A percentile compares a stretch with the other conserved stretches of the same genome.
Conservation (phyloP, 2,888 invertebrate species). For the Aethes cnicana region DNA sequence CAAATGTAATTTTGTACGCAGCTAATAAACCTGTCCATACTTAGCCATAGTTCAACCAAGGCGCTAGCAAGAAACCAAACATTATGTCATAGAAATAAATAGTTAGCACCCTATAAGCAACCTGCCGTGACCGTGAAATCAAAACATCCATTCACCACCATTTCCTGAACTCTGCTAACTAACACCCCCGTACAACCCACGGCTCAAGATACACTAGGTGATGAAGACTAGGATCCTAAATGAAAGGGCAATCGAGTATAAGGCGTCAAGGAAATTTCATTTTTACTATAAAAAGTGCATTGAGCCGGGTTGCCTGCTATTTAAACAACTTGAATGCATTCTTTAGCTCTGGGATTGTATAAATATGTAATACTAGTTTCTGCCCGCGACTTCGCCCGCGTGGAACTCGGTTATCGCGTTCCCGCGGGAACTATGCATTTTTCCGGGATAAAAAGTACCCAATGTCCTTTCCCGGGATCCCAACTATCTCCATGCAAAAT, state of each 20-base stretch:
- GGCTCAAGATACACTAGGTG: slow-evolving; percentile 1
- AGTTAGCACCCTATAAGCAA: slow-evolving; percentile 26
- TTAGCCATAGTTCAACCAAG: slow-evolving; percentile 11
- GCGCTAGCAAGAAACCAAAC: slow-evolving; percentile 29
- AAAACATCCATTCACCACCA: slow-evolving; percentile 16
- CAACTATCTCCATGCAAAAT: too few species aligned
- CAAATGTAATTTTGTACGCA: too few species aligned
- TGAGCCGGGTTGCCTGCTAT: slow-evolving; percentile 21
- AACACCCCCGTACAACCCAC: background rate
- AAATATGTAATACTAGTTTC: slow-evolving; percentile 26
- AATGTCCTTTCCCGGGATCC: too few species aligned
- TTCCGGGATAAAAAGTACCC: too few species aligned
- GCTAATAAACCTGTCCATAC: slow-evolving; percentile 6
- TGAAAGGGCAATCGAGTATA: slow-evolving; percentile 28
- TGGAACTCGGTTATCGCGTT: too few species aligned
- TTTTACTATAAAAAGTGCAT: slow-evolving; percentile 31
- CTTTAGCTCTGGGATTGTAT: slow-evolving; percentile 14
- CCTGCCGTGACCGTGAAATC: slow-evolving; percentile 27
- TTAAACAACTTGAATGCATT: slow-evolving; percentile 16
- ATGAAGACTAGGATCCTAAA: slow-evolving; percentile 15
- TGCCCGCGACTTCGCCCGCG: too few species aligned
- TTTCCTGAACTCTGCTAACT: background rate
- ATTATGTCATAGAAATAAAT: slow-evolving; percentile 17
- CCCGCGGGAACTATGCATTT: too few species aligned
- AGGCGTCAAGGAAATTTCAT: slow-evolving; percentile 29